Conservation (phyloP, 2,797 vertebrate species). For the Furcifer pardalis region DNA sequence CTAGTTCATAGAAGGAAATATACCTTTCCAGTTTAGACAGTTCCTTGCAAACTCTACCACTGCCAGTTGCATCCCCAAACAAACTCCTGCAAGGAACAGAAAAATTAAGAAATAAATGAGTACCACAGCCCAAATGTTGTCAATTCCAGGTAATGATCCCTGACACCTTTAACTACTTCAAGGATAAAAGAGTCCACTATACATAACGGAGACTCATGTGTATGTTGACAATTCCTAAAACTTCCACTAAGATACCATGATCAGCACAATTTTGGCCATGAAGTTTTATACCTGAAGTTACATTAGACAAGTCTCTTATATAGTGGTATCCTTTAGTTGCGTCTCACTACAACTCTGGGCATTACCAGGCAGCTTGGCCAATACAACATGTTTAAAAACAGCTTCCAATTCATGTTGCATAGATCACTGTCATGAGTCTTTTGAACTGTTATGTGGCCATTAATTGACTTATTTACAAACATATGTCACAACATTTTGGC, state of each 20-base stretch:
- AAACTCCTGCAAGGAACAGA: constrained; percentile 72
- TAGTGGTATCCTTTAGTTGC: neutral
- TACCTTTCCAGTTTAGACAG: constrained; percentile 79
- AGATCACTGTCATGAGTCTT: neutral
- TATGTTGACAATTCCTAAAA: too few species aligned
- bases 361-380: too few species aligned
- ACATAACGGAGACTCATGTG: too few species aligned
- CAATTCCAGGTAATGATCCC: neutral
- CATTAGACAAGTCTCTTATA: neutral
- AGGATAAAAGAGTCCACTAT: neutral
- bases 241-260: neutral
- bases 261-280: neutral
- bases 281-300: neutral
- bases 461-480: too few species aligned
- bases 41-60: constrained; percentile 82
- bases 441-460: too few species aligned
- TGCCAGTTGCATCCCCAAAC: constrained; percentile 82
- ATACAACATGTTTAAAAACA: neutral
- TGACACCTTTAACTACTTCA: neutral
- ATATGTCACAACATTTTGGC: too few species aligned
- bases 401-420: neutral
- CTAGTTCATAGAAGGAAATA: constrained; percentile 31
- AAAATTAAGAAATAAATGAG: constrained; percentile 28
- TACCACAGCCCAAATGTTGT: neutral
- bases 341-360: neutral